These are phyloP conservation scores for Heliconius eleuchia DNA, from an alignment of 1,140 invertebrate species.

Conservation along the genomic window DNA sequence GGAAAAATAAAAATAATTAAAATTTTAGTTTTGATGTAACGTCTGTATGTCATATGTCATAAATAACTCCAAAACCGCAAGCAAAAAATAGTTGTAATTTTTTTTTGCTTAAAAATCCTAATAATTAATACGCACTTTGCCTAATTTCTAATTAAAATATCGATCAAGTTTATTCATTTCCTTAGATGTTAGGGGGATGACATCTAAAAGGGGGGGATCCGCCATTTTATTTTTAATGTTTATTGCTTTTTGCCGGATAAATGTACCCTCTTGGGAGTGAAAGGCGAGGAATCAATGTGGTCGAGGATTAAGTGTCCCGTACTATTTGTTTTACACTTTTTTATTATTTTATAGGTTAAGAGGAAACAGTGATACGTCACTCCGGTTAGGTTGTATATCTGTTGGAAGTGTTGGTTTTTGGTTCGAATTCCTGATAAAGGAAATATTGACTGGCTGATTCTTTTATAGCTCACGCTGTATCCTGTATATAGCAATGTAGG, in stretches of 20 bases:
- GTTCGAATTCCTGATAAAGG: no score
- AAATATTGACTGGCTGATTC: no score
- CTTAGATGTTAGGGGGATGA: slow-evolving; percentile 32
- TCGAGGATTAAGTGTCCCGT: slow-evolving; percentile 51
- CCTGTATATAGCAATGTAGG: no score
- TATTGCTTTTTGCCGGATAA: slow-evolving; percentile 78
- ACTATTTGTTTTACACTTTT: slow-evolving; percentile 41
- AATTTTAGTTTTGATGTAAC: no score
- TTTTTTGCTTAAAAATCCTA: no score
- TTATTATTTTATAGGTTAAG: not conserved
- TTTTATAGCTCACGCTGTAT: no score
- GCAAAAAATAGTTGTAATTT: no score
- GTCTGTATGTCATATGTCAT: no score
- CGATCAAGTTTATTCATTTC: slow-evolving; percentile 23
- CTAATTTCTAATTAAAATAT: slow-evolving; percentile 23
- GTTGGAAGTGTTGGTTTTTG: no score
- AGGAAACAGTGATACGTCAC: not conserved
- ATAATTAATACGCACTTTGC: not conserved
- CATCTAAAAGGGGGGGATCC: slow-evolving; percentile 56
- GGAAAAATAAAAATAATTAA: no score
- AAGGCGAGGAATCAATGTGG: slow-evolving; percentile 76
- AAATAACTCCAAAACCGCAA: no score
- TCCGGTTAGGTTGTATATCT: not conserved
- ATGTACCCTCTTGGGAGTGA: slow-evolving; percentile 65
- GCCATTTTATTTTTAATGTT: slow-evolving; percentile 81